phyloP scores from a whole-genome alignment of 2,113 vertebrate species.

The Aptenodytes forsteri region DNA sequence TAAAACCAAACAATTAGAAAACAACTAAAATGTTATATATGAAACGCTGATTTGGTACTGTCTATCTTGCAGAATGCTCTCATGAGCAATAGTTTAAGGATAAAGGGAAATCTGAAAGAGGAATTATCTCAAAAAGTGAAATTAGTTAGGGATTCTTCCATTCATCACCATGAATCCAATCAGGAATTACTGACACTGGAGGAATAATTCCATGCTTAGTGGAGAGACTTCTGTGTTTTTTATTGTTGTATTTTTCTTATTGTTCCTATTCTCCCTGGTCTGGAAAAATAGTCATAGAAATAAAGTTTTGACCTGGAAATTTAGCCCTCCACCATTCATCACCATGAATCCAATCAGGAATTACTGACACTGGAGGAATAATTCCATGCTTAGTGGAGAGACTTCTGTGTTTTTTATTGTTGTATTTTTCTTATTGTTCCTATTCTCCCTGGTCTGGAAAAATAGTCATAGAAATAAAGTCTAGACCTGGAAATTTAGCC shows the following conservation, averaged over 20 bases:
- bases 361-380: background rate
- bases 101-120: background rate
- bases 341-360: background rate
- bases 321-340: background rate
- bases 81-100: background rate
- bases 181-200: background rate
- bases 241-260: background rate
- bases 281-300: background rate
- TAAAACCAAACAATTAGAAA: slow-evolving; percentile 8
- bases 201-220: background rate
- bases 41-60: background rate
- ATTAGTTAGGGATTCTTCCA: background rate
- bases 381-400: background rate
- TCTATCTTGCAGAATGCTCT: background rate
- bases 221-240: background rate
- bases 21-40: background rate
- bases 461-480: background rate
- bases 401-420: background rate
- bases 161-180: background rate
- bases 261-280: background rate
- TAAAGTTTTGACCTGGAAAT: background rate
- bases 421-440: background rate
- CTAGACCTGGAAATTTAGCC: background rate
- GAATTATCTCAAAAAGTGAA: background rate
- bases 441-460: background rate